Conservation (phyloP, 2,888 invertebrate species). For the Cephus spinipes region DNA sequence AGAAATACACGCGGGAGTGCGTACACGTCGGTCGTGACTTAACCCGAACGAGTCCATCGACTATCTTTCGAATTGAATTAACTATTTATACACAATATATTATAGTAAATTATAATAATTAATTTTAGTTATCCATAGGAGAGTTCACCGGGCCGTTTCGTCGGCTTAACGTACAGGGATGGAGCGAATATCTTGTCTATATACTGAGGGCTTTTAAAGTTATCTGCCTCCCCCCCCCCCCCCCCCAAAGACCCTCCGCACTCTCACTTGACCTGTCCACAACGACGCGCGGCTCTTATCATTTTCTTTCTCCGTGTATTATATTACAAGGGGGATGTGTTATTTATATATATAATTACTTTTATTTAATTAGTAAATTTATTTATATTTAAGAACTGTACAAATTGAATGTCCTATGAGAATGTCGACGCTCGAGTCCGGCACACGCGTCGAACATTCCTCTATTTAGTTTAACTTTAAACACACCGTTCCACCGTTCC, state of each 20-base stretch:
- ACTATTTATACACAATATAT: slow-evolving; percentile 67
- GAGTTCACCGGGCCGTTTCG: slow-evolving; percentile 32
- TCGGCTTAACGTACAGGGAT: slow-evolving; percentile 1
- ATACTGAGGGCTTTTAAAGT: background rate
- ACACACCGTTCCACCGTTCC: slow-evolving; percentile 13
- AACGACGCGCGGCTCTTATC: slow-evolving; percentile 7
- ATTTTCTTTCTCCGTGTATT: slow-evolving; percentile 29
- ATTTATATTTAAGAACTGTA: slow-evolving; percentile 67
- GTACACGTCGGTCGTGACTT: background rate
- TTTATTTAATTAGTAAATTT: slow-evolving; percentile 63
- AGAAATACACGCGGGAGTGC: background rate
- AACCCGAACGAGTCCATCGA: slow-evolving; percentile 17
- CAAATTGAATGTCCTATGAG: slow-evolving; percentile 66
- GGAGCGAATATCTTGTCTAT: background rate
- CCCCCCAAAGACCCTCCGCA: background rate
- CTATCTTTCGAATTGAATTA: slow-evolving; percentile 57
- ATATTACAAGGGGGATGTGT: slow-evolving; percentile 46
- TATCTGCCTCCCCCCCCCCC: background rate
- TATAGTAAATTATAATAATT: slow-evolving; percentile 65
- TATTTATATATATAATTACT: slow-evolving; percentile 51
- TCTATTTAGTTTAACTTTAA: slow-evolving; percentile 12
- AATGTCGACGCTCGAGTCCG: slow-evolving; percentile 57
- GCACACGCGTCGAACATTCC: slow-evolving; percentile 44
- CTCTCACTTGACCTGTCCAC: background rate
- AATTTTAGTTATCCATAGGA: slow-evolving; percentile 36